These are phyloP conservation scores for Drosophila elegans DNA, from an alignment of 1,140 invertebrate genomes.

Conservation along the genomic window DNA sequence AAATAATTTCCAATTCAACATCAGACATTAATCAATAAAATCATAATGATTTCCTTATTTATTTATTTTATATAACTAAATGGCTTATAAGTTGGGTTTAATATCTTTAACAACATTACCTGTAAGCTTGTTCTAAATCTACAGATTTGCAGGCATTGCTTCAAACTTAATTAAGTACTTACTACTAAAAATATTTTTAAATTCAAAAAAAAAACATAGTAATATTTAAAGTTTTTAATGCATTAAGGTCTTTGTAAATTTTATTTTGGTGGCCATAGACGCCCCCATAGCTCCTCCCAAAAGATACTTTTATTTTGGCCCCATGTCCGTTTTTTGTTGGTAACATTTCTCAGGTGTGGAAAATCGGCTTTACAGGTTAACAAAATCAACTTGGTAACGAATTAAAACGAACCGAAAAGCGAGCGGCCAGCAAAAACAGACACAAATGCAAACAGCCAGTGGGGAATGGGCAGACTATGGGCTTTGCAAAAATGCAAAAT, in stretches of 20 bases:
- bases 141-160: too few relatives aligned
- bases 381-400: conserved; percentile 55
- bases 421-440: conserved; percentile 25
- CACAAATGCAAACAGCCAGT: conserved; percentile 27
- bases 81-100: too few relatives aligned
- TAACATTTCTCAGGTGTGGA: conserved; percentile 26
- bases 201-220: too few relatives aligned
- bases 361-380: conserved; percentile 53
- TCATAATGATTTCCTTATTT: too few relatives aligned
- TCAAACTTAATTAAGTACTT: too few relatives aligned
- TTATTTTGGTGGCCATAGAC: not conserved
- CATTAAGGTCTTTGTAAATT: not conserved
- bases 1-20: too few relatives aligned
- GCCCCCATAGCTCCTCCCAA: not conserved
- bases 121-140: too few relatives aligned
- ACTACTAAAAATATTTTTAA: too few relatives aligned
- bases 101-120: too few relatives aligned
- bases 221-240: too few relatives aligned
- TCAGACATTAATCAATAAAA: too few relatives aligned
- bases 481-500: conserved; percentile 53
- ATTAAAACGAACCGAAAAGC: conserved; percentile 41
- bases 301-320: conserved; percentile 1
- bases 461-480: not conserved
- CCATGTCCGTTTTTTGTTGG: conserved; percentile 1
- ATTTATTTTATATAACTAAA: too few relatives aligned